These are phyloP conservation scores for Bicyclus anynana DNA, from an alignment of 1,140 invertebrate species.

Conservation along the genomic window DNA sequence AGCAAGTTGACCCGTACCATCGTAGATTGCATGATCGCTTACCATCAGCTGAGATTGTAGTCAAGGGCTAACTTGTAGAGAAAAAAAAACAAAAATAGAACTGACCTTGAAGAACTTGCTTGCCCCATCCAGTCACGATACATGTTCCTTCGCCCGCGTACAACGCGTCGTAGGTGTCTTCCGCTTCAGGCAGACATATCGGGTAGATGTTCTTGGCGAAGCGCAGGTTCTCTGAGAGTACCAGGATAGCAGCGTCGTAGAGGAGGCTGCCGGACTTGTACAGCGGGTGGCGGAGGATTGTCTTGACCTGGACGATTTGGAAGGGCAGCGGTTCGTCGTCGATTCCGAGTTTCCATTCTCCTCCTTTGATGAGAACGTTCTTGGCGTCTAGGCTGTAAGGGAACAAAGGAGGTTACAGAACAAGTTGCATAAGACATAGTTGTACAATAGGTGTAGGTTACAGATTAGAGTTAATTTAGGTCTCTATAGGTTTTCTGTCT, in stretches of 20 bases:
- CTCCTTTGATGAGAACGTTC: conserved; percentile 87
- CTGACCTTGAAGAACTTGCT: conserved; percentile 86
- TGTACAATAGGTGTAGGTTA: too few relatives aligned
- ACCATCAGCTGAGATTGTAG: too few relatives aligned
- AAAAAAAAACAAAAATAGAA: too few relatives aligned
- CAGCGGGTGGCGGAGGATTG: conserved; percentile 83
- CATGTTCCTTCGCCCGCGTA: conserved; percentile 79
- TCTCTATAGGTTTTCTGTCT: too few relatives aligned
- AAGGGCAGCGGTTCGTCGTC: conserved; percentile 88
- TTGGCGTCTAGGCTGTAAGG: conserved; percentile 72
- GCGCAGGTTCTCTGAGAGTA: conserved; percentile 80
- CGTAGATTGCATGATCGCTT: too few relatives aligned
- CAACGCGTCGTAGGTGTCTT: conserved; percentile 62
- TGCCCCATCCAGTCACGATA: conserved; percentile 89
- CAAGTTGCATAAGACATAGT: background rate
- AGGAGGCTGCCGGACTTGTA: conserved; percentile 80
- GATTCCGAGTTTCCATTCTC: conserved; percentile 91
- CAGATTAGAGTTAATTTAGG: too few relatives aligned
- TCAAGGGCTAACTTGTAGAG: too few relatives aligned
- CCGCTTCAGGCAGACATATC: conserved; percentile 81
- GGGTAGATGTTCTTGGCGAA: conserved; percentile 85
- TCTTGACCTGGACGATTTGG: conserved; percentile 84
- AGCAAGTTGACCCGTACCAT: too few relatives aligned
- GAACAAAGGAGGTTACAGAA: background rate
- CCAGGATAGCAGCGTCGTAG: conserved; percentile 86